Evolutionary conservation across 2,113 vertebrate species (phyloP), one percentile per base, ranked within the genome.

Genomic region (Hypomesus transpacificus): DNA sequence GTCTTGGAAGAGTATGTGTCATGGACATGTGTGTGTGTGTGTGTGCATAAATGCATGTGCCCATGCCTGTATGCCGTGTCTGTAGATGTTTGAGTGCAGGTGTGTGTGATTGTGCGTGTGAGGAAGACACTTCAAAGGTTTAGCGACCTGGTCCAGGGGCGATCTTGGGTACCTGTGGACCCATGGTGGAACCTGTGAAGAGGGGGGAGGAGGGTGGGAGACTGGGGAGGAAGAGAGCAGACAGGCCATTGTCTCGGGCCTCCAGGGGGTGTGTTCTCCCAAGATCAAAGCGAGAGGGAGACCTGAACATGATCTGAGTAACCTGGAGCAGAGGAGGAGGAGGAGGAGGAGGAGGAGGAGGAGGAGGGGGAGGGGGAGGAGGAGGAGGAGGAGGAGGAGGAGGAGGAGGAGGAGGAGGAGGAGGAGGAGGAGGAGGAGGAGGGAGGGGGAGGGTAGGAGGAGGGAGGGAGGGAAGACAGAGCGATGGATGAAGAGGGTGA

Each of bases 81-180:
- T 34, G 31, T 34, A 34, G 31, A 34, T 7, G 31, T 34, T 4
- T 4, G 31, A 34, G 31, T 34, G 31, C 1, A 34, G 31, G 31
- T 34, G 31, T 34, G 31, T 34, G 31, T 34, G 28, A 3, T 2
- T 31, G 31, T 34, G 4, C 1, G 1, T 34, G 31, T 34, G 31
- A 34, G 31, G 31, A 6, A 34, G 78, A 87, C 85, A 86, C 86
- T 87, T 90, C 86, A 90, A 89, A 91, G 87, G 71, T 39, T 20
- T 59, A n/a, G 71, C 4, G 18, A 57, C 72, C 14, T 66, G 75
- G 74, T 82, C 82, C 72, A 86, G 78, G 75, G 76, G 70, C 74
- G 85, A 88, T 89, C 81, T 80, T 82, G 63, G 79, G 78, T 84
- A 56, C 39, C 52, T 80, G 76, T 67, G 24, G 74, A 76, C 79